A percentile compares a stretch with the other conserved stretches of the same genome.
phyloP scores from a whole-genome alignment of 2,113 vertebrate species.

The Leuciscus idus region DNA sequence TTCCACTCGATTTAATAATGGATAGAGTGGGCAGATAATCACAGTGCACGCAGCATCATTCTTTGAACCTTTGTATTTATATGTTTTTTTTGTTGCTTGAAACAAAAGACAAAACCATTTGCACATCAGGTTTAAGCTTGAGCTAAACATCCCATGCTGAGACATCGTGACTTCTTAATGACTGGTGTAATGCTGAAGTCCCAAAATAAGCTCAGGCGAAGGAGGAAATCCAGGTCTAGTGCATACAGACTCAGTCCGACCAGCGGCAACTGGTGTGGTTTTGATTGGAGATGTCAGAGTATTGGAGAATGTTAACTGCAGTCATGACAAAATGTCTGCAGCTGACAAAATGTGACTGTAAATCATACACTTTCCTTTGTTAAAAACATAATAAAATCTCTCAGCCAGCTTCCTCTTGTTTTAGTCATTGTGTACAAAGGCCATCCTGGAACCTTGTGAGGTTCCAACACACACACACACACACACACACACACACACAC shows the following conservation, averaged over 20 bases:
- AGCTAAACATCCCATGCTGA: constrained; percentile 23
- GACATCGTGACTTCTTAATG: constrained; percentile 10
- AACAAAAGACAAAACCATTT: constrained; percentile 48
- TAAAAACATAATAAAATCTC: not conserved
- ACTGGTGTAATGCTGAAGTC: constrained; percentile 6
- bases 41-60: constrained; percentile 36
- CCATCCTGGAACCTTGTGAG: too few species aligned
- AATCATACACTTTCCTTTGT: not conserved
- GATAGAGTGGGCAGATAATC: constrained; percentile 51
- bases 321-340: not conserved
- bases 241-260: not conserved
- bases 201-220: constrained; percentile 9
- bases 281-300: not conserved
- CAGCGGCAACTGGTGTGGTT: not conserved
- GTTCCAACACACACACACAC: not conserved
- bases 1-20: constrained; percentile 48
- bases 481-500: not conserved
- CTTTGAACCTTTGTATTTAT: constrained; percentile 27
- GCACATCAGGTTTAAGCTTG: constrained; percentile 32
- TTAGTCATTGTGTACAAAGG: not conserved
- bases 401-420: not conserved
- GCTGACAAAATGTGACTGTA: not conserved
- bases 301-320: constrained; percentile 1
- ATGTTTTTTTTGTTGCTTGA: not conserved
- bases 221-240: not conserved